A percentile compares a stretch with the other conserved stretches of the same genome.
These are phyloP conservation scores for Diarsia brunnea DNA, from an alignment of 2,888 invertebrate genomes.

Conservation along the genomic window DNA sequence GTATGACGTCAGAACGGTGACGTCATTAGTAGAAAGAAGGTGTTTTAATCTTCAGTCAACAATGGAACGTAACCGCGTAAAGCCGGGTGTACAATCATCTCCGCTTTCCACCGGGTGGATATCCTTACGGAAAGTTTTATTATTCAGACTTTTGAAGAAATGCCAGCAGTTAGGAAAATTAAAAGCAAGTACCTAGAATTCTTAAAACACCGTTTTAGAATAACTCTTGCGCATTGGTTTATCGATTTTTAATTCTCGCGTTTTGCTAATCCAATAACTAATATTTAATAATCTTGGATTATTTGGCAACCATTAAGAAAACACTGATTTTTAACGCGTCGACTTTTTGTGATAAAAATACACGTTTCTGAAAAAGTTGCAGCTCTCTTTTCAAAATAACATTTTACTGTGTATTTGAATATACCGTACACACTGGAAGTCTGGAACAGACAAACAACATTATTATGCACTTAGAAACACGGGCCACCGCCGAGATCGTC, in stretches of 20 bases:
- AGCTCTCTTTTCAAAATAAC: background rate
- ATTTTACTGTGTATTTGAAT: background rate
- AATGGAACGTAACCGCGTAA: background rate
- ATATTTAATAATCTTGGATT: background rate
- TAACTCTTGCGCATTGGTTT: background rate
- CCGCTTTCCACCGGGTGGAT: background rate
- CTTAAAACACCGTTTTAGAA: background rate
- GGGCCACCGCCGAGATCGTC: background rate
- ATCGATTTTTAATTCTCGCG: background rate
- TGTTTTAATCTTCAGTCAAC: constrained; percentile 6
- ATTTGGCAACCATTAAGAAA: background rate
- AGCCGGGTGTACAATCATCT: background rate
- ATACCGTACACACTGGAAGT: background rate
- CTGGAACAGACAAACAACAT: background rate
- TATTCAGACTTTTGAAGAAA: constrained; percentile 8
- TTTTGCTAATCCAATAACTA: background rate
- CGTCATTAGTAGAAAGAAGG: background rate
- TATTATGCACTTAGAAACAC: background rate
- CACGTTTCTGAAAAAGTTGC: too few relatives aligned
- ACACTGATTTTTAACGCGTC: background rate
- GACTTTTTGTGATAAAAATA: background rate
- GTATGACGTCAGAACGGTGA: constrained; percentile 1
- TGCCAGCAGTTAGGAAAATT: background rate
- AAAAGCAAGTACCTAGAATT: background rate
- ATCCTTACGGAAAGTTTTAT: constrained; percentile 6